A percentile compares a stretch with the other conserved stretches of the same genome.
Conservation (phyloP, 2,113 vertebrate species). For the Mesoclemmys tuberculata region DNA sequence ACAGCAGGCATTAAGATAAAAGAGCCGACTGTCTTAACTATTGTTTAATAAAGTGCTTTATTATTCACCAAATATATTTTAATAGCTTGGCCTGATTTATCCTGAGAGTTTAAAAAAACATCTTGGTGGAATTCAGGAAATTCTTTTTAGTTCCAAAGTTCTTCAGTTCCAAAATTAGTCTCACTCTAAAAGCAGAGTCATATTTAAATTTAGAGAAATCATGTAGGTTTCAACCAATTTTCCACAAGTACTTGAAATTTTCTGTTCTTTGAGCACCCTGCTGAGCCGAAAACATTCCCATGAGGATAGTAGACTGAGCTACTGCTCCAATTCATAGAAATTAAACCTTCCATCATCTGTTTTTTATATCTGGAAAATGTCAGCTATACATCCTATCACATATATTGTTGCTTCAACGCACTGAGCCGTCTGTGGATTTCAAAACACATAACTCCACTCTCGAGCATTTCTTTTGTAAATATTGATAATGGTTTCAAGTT, state of each 20-base stretch:
- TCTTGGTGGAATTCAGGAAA: not conserved
- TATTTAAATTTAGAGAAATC: slow-evolving; percentile 8
- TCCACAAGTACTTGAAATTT: slow-evolving; percentile 45
- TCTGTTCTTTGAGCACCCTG: slow-evolving; percentile 30
- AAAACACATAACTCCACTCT: slow-evolving; percentile 77
- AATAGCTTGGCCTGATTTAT: not conserved
- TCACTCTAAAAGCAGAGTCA: not conserved
- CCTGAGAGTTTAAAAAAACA: not conserved
- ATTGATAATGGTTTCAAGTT: slow-evolving; percentile 82
- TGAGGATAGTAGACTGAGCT: slow-evolving; percentile 62
- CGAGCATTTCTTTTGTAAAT: slow-evolving; percentile 80
- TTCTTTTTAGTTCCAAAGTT: not conserved
- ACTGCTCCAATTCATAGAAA: slow-evolving; percentile 71
- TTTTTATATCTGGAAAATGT: slow-evolving; percentile 79
- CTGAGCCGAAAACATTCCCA: slow-evolving; percentile 51
- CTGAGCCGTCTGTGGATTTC: slow-evolving; percentile 75
- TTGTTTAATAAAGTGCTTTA: not conserved
- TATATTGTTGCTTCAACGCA: slow-evolving; percentile 70
- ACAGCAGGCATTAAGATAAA: not conserved
- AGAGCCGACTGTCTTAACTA: not conserved
- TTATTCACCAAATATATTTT: not conserved
- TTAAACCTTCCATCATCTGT: slow-evolving; percentile 80
- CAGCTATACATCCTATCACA: slow-evolving; percentile 75
- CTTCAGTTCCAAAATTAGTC: not conserved
- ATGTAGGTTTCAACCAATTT: slow-evolving; percentile 31